Evolutionary conservation across 1,140 invertebrate genomes (phyloP).

Genomic region (Harpegnathos saltator): DNA sequence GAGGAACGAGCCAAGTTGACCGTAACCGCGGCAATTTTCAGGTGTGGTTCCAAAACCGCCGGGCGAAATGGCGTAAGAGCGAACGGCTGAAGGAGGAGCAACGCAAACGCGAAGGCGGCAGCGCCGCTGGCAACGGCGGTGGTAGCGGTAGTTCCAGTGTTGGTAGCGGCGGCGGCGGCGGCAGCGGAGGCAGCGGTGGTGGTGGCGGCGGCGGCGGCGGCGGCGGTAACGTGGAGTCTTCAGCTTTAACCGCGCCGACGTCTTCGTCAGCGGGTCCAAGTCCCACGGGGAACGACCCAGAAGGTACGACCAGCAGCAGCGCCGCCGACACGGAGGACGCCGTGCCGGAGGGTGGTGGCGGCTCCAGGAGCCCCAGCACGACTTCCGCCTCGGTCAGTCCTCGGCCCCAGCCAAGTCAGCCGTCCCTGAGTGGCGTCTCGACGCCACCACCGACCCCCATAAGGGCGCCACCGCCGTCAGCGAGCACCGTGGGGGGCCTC

Average conservation of each 20-base stretch:
- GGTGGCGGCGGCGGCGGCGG: constrained; percentile 26
- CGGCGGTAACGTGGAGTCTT: constrained; percentile 58
- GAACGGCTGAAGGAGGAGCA: constrained; percentile 96
- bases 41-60: constrained; percentile 98
- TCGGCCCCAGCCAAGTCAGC: constrained; percentile 81
- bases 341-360: constrained; percentile 71
- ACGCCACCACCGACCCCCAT: constrained; percentile 82
- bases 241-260: constrained; percentile 74
- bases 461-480: constrained; percentile 76
- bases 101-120: constrained; percentile 91
- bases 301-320: constrained; percentile 74
- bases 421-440: constrained; percentile 81
- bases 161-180: constrained; percentile 50
- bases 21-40: constrained; percentile 78
- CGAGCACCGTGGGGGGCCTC: constrained; percentile 79
- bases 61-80: constrained; percentile 97
- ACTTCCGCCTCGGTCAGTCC: constrained; percentile 85
- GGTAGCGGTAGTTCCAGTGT: constrained; percentile 68
- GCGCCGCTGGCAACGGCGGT: constrained; percentile 85
- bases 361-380: constrained; percentile 84
- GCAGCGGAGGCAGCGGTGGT: constrained; percentile 85
- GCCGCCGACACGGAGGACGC: constrained; percentile 81
- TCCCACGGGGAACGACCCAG: constrained; percentile 77
- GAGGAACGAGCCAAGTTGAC: not conserved
- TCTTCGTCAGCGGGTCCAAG: constrained; percentile 80